Conservation (phyloP, 37 sponge, comb jelly and placozoan genomes). For the Diacarnus erythraeanus region DNA sequence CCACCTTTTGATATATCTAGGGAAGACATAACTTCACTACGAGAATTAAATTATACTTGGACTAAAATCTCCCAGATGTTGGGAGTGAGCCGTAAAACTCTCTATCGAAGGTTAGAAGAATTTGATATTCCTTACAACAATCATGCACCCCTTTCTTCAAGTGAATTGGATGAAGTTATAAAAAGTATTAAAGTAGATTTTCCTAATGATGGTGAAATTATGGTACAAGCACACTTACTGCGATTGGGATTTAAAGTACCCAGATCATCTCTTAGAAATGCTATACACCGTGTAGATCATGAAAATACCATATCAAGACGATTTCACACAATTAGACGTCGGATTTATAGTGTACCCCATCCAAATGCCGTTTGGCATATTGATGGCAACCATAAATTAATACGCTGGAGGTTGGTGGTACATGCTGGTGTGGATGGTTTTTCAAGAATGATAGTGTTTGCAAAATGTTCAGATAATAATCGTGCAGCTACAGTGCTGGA, state of each 20-base stretch:
- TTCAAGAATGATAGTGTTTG: constrained; percentile 6
- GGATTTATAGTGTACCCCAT: constrained; percentile 17
- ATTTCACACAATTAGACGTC: constrained; percentile 1
- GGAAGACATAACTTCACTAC: too few species aligned
- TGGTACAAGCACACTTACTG: constrained; percentile 24
- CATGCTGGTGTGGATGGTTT: constrained; percentile 45
- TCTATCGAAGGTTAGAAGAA: constrained; percentile 22
- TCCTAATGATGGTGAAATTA: constrained; percentile 46
- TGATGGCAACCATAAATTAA: constrained; percentile 55
- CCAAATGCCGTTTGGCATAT: constrained; percentile 54
- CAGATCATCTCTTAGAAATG: constrained; percentile 3
- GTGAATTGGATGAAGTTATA: constrained; percentile 11
- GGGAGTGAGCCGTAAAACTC: constrained; percentile 8
- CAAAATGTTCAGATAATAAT: constrained; percentile 38
- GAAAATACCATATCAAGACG: constrained; percentile 15
- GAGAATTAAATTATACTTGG: too few species aligned
- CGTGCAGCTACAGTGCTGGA: constrained; percentile 27
- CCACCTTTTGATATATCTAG: too few species aligned
- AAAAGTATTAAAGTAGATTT: background rate
- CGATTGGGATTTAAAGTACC: constrained; percentile 24
- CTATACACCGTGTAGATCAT: constrained; percentile 56
- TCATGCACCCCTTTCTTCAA: background rate
- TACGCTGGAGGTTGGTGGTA: constrained; percentile 28
- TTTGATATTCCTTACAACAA: background rate
- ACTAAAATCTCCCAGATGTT: constrained; percentile 8